Evolutionary conservation across 2,113 vertebrate genomes (phyloP).

Genomic region (Gymnarchus niloticus): DNA sequence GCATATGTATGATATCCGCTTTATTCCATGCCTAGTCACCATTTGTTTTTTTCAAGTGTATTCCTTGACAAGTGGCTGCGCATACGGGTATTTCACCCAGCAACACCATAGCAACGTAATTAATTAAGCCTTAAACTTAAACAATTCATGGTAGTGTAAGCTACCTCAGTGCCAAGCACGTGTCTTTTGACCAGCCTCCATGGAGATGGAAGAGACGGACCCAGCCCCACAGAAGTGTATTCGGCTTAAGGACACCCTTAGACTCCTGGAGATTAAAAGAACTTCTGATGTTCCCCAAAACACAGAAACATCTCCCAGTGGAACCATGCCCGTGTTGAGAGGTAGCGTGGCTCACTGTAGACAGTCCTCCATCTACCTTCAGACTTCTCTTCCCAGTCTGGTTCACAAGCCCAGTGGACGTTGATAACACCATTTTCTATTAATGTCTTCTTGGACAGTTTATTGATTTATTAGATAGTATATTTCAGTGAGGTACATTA

Average conservation of each 20-base stretch:
- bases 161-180: not conserved
- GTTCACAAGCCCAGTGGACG: not conserved
- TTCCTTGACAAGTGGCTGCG: too few species aligned
- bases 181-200: too few species aligned
- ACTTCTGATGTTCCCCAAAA: too few species aligned
- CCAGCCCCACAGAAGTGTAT: not conserved
- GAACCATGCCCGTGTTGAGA: too few species aligned
- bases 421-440: not conserved
- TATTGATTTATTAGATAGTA: constrained; percentile 8
- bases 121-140: not conserved
- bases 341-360: too few species aligned
- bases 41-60: too few species aligned
- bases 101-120: not conserved
- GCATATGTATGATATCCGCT: not conserved
- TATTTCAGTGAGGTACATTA: not conserved
- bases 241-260: not conserved
- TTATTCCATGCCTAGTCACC: not conserved
- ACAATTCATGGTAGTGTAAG: not conserved
- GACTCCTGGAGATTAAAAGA: not conserved
- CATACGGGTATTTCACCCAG: not conserved
- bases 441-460: not conserved
- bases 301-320: too few species aligned
- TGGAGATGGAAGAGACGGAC: not conserved
- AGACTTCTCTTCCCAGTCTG: not conserved
- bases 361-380: not conserved